Base-by-base conservation (phyloP, 2,888 invertebrate species). In the Chrysomela aeneicollis region DNA sequence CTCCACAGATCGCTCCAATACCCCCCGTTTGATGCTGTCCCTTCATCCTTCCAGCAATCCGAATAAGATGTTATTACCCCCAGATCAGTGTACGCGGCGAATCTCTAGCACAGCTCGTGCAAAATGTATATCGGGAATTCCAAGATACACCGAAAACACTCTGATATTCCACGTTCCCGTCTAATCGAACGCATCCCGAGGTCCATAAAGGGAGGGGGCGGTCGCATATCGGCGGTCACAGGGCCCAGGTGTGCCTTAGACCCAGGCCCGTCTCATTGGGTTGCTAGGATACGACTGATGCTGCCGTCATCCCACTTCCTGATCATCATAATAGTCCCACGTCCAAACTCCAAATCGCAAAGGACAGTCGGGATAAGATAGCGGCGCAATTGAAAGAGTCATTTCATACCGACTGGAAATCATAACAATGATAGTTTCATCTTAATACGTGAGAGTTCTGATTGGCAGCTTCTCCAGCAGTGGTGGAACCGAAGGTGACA, bases 201-300 rank as follows among this genome's bases (percentile, higher is more conserved):
- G 64, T 65, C 61, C 61, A 57, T 65, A 65, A 65, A 65, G 58
- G 55, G 60, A 60, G 30, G 19, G 8, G n/a, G 47, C 18, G 21
- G 52, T 46, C 32, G 32, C 52, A 35, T 53, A 47, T 50, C 51
- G 15, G 51, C 60, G 50, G 52, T 37, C 61, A 58, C 30, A 53
- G 18, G 58, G 64, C 69, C 64, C 66, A 69, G 69, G 66, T 66
- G 66, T 61, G 55, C 61, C 35, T 54, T 57, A 61, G 66, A 64
- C 73, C 71, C 73, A 71, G 74, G 74, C 66, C 64, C 74, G 77
- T 78, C 77, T 76, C 75, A 76, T 74, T 76, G 69, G 67, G 77
- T 78, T 77, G 78, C 78, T 75, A 76, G 73, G 78, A 68, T 68
- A 77, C 76, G 71, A 68, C n/a, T n/a, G n/a, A 65, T 55, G 52